Evolutionary conservation across 2,888 invertebrate genomes (phyloP), one percentile per base, ranked within the genome.

Genomic region (Amphipoea oculea): DNA sequence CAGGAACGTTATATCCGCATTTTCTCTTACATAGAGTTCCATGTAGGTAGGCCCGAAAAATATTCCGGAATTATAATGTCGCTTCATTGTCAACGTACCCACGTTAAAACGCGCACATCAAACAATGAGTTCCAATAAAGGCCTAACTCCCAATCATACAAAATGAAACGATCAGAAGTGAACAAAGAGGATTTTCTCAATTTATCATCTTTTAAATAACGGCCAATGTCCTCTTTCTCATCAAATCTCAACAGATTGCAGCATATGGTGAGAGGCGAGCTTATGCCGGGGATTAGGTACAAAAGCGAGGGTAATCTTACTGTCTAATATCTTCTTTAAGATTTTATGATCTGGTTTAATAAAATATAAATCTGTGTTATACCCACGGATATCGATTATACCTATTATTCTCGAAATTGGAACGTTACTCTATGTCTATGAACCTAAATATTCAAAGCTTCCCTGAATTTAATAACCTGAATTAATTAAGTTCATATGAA

Each of bases 251-350:
- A 76, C 82, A 86, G 86, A 89, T 83, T 85, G 78, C 73, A 79
- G 72, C 84, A 79, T 85, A 84, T 83, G 85, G 81, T 80, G 82
- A 82, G 83, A 86, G 79, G 82, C 67, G 67, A 81, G 86, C 88
- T 89, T 87, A 83, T 67, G 77, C 76, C 78, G 67, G 76, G 85
- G 85, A 89, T 90, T 90, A 89, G 76, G 72, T 76, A 79, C 85
- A 84, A 85, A 86, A 83, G 84, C 83, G 82, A 84, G 84, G 88
- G 88, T 84, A 82, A 86, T 82, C 88, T 88, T 85, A 80, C 83
- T 48, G 80, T 76, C 77, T 87, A 87, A 87, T 89, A 88, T 82
- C 75, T 77, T 80, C 83, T 83, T 83, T 85, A 87, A 90, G 81
- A 85, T 90, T 86, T 83, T 76, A 87, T 82, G 78, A 89, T 85